These are phyloP conservation scores for Anoplius nigerrimus DNA, from an alignment of 2,888 invertebrate species.

Conservation along the genomic window DNA sequence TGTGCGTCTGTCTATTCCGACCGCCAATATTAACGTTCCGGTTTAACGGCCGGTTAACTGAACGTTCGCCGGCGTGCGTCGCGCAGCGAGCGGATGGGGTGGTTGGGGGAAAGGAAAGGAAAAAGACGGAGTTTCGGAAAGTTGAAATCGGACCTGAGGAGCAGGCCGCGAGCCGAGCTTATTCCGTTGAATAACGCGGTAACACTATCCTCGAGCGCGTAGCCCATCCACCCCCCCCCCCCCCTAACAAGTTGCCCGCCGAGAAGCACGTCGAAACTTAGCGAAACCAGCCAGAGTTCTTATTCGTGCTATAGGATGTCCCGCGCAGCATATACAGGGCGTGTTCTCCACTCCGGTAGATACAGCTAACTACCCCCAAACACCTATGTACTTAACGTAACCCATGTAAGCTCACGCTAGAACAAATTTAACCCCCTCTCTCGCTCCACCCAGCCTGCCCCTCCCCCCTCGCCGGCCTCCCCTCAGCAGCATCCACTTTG, in stretches of 20 bases:
- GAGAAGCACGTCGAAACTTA: not conserved
- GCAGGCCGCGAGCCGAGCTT: too few species aligned
- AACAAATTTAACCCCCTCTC: slow-evolving; percentile 69
- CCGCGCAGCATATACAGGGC: slow-evolving; percentile 36
- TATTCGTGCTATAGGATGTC: slow-evolving; percentile 34
- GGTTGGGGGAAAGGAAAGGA: too few species aligned
- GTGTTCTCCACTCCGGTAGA: slow-evolving; percentile 54
- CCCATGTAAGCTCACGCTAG: slow-evolving; percentile 75
- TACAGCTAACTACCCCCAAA: slow-evolving; percentile 68
- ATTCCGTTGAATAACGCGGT: too few species aligned
- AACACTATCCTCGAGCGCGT: too few species aligned
- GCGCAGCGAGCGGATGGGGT: too few species aligned
- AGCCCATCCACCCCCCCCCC: too few species aligned
- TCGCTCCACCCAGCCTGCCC: slow-evolving; percentile 17
- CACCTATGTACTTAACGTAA: slow-evolving; percentile 75
- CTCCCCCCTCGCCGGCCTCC: slow-evolving; percentile 45
- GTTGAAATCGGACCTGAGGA: too few species aligned
- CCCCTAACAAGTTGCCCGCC: not conserved
- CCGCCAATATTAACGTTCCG: too few species aligned
- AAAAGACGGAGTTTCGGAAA: too few species aligned
- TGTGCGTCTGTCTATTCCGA: too few species aligned
- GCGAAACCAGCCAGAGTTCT: not conserved
- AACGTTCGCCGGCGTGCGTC: too few species aligned
- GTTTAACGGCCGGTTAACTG: too few species aligned
- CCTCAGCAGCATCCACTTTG: slow-evolving; percentile 53